Percentiles rank a stretch among this genome's conserved stretches.
Conservation (phyloP, 2,888 invertebrate species). For the Ectobius pallidus region DNA sequence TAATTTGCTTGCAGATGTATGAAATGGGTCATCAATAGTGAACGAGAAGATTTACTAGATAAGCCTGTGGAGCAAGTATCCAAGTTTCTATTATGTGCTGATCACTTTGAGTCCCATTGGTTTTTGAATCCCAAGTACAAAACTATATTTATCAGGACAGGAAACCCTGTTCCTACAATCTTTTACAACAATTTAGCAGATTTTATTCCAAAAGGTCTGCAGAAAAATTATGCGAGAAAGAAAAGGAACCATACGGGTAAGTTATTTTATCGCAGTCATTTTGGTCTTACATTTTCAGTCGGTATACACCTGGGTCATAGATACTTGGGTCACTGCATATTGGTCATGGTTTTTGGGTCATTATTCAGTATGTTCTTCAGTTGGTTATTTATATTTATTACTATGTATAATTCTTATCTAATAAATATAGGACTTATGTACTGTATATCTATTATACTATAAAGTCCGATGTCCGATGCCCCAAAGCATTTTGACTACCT, state of each 20-base stretch:
- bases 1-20: slow-evolving; percentile 37
- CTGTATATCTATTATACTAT: too few species aligned
- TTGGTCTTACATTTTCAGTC: too few species aligned
- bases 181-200: slow-evolving; percentile 41
- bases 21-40: slow-evolving; percentile 39
- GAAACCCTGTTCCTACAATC: slow-evolving; percentile 39
- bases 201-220: slow-evolving; percentile 37
- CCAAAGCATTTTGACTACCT: too few species aligned
- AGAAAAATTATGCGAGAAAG: slow-evolving; percentile 27
- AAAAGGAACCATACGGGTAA: slow-evolving; percentile 8
- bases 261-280: too few species aligned
- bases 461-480: too few species aligned
- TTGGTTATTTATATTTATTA: too few species aligned
- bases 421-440: too few species aligned
- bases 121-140: slow-evolving; percentile 41
- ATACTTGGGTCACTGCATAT: too few species aligned
- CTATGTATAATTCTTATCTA: too few species aligned
- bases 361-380: too few species aligned
- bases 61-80: slow-evolving; percentile 34
- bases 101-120: slow-evolving; percentile 43
- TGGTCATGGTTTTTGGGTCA: too few species aligned
- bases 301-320: too few species aligned
- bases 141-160: slow-evolving; percentile 34
- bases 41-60: slow-evolving; percentile 37
- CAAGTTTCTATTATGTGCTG: slow-evolving; percentile 41